Evolutionary conservation across 2,113 vertebrate genomes (phyloP), one percentile per base, ranked within the genome.

Genomic region (Ancistrus triradiatus): DNA sequence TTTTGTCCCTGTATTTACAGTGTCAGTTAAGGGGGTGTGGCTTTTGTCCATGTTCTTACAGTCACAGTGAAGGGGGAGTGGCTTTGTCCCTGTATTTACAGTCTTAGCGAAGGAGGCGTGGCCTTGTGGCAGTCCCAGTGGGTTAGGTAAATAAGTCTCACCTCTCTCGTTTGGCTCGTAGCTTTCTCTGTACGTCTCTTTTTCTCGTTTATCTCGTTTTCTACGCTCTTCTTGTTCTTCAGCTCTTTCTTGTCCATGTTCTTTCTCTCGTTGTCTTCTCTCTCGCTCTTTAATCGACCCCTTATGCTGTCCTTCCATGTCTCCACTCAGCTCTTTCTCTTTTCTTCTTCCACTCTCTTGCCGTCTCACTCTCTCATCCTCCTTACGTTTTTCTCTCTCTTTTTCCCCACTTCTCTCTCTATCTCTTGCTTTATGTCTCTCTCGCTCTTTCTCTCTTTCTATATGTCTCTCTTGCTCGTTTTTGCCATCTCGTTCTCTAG

Each of bases 131-230:
- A n/a, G n/a, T n/a, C n/a, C n/a, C n/a, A n/a, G 40, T 14, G 49
- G 27, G 31, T 15, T 14, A 17, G 15, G n/a, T 19, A 2, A n/a
- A 11, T 17, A 2, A 43, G 25, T 25, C 21, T 24, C 44, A 87
- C 84, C 84, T 76, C 59, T 68, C 28, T 81, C 82, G 51, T 48
- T 80, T n/a, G 38, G 38, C 47, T 75, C 79, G 10, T 62, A 70
- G 49, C 60, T 65, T n/a, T n/a, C n/a, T n/a, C 15, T 78, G 81
- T 69, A 68, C 73, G 52, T 79, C 70, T 44, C 42, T 49, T 2
- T 68, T 3, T 38, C 7, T 11, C 10, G 78, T 59, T 48, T 37
- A 24, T 68, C 74, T 66, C 48, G 38, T 50, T 51, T 57, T 57
- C 73, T 67, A 13, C 47, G 37, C 1, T 40, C 56, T 68, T 55